A percentile compares a stretch with the other conserved stretches of the same genome.
These are phyloP conservation scores for Agrochola macilenta DNA, from an alignment of 2,888 invertebrate species.

Conservation along the genomic window DNA sequence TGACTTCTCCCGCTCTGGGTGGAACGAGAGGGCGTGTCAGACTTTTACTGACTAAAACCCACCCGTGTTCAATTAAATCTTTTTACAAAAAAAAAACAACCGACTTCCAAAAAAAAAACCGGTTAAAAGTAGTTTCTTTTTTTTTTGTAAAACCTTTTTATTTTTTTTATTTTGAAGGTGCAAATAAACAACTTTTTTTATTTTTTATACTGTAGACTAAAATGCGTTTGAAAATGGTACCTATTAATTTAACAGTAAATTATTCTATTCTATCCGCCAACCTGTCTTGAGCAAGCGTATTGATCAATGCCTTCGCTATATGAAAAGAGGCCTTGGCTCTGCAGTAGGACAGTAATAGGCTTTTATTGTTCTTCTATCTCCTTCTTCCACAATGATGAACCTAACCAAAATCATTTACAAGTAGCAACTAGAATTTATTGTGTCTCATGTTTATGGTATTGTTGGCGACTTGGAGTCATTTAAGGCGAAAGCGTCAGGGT, in stretches of 20 bases:
- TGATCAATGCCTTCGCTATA: not conserved
- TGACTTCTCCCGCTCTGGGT: too few relatives aligned
- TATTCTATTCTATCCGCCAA: not conserved
- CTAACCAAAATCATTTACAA: slow-evolving; percentile 34
- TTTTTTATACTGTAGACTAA: not conserved
- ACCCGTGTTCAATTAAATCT: too few relatives aligned
- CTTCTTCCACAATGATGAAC: slow-evolving; percentile 33
- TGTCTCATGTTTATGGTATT: slow-evolving; percentile 50
- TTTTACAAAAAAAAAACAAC: too few relatives aligned
- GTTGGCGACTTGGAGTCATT: slow-evolving; percentile 37
- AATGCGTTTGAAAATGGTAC: not conserved
- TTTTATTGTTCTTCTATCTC: not conserved
- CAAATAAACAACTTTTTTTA: too few relatives aligned
- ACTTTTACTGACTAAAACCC: too few relatives aligned
- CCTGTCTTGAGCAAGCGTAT: not conserved
- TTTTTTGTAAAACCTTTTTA: too few relatives aligned
- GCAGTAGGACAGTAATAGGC: not conserved
- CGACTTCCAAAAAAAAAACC: too few relatives aligned
- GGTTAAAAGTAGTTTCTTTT: too few relatives aligned
- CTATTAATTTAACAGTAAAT: not conserved
- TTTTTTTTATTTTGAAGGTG: too few relatives aligned
- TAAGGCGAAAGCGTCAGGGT: too few relatives aligned
- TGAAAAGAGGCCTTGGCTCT: not conserved
- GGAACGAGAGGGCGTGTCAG: too few relatives aligned
- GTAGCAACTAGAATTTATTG: slow-evolving; percentile 44